These are phyloP conservation scores for Grammomys dolichurus DNA, from an alignment of 2,113 vertebrate genomes.

Conservation along the genomic window DNA sequence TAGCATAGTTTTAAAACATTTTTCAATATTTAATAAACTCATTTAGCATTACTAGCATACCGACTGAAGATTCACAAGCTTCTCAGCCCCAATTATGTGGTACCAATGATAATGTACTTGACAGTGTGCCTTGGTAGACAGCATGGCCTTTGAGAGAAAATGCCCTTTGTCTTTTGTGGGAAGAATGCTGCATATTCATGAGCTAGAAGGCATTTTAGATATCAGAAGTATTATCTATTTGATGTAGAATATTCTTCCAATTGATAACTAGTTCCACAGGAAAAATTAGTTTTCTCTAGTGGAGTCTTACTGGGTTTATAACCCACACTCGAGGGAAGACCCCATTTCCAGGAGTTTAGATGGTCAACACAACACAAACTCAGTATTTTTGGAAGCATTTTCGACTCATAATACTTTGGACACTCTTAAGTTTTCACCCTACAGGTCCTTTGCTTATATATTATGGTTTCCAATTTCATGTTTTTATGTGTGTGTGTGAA, in stretches of 20 bases:
- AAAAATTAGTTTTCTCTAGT: neutral
- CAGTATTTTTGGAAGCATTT: neutral
- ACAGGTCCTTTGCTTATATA: neutral
- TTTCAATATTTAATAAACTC: constrained; percentile 74
- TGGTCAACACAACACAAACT: neutral
- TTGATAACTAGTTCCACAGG: neutral
- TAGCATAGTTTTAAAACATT: constrained; percentile 62
- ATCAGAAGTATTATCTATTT: neutral
- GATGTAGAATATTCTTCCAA: neutral
- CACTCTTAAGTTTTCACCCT: neutral
- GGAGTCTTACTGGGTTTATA: neutral
- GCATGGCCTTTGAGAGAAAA: constrained; percentile 75
- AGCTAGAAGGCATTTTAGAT: neutral
- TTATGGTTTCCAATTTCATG: neutral
- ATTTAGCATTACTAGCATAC: constrained; percentile 75
- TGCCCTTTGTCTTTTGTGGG: constrained; percentile 17
- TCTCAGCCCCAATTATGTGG: constrained; percentile 2
- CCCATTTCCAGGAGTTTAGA: neutral
- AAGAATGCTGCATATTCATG: neutral
- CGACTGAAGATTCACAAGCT: constrained; percentile 54
- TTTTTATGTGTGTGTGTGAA: neutral
- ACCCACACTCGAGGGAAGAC: neutral
- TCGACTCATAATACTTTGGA: neutral
- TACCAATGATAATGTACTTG: constrained; percentile 40
- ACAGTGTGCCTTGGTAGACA: constrained; percentile 54